A percentile compares a stretch with the other conserved stretches of the same genome.
These are phyloP conservation scores for Cnemophilus loriae DNA, from an alignment of 2,113 vertebrate species.

Conservation along the genomic window DNA sequence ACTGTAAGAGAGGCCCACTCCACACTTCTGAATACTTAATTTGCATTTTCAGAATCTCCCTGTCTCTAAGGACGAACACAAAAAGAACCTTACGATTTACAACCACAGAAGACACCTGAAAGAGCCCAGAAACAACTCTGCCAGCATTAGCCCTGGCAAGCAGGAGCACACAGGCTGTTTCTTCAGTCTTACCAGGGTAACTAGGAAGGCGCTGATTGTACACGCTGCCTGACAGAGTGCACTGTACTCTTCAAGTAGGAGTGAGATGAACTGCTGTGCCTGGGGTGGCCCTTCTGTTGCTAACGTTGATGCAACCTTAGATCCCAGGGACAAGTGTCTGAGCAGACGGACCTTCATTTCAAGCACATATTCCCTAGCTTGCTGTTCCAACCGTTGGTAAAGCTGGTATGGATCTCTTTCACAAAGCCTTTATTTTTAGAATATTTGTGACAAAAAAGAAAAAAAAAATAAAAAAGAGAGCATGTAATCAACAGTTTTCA, in stretches of 20 bases:
- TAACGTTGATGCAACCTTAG: slow-evolving; percentile 73
- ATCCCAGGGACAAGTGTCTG: slow-evolving; percentile 85
- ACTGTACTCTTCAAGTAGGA: slow-evolving; percentile 92
- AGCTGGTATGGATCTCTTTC: slow-evolving; percentile 97
- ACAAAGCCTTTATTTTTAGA: slow-evolving; percentile 79
- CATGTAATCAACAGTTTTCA: not conserved
- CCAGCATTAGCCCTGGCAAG: not conserved
- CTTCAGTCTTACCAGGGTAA: slow-evolving; percentile 87
- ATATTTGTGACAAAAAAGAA: not conserved
- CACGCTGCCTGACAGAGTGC: slow-evolving; percentile 94
- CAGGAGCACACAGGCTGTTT: not conserved
- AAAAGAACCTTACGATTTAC: not conserved
- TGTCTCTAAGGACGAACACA: not conserved
- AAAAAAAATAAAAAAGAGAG: not conserved
- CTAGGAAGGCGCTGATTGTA: slow-evolving; percentile 93
- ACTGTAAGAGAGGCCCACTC: not conserved
- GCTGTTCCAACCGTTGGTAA: slow-evolving; percentile 93
- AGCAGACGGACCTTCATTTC: slow-evolving; percentile 95
- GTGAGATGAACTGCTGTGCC: slow-evolving; percentile 92
- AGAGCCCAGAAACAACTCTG: not conserved
- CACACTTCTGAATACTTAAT: not conserved
- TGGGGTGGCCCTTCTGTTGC: slow-evolving; percentile 86
- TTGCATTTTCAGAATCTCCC: not conserved
- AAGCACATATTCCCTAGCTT: slow-evolving; percentile 92
- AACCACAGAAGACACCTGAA: not conserved